A percentile compares a stretch with the other conserved stretches of the same genome.
These are phyloP conservation scores for Cantharis rustica DNA, from an alignment of 2,888 invertebrate species.

Conservation along the genomic window DNA sequence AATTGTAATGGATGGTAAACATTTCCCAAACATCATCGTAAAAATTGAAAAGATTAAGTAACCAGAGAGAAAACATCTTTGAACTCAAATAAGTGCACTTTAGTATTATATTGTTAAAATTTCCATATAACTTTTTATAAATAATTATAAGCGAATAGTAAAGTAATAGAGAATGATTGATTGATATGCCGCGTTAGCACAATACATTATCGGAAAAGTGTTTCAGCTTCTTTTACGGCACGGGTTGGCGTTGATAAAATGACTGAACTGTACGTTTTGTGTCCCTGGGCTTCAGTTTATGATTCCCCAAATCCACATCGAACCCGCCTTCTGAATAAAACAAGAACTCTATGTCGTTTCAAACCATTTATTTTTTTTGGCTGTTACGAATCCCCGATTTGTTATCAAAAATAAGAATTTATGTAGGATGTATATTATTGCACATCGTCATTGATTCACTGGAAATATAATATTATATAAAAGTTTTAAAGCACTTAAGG, in stretches of 20 bases:
- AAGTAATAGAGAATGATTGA: slow-evolving; percentile 15
- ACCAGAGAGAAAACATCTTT: not conserved
- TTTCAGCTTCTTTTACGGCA: slow-evolving; percentile 14
- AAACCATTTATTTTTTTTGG: slow-evolving; percentile 40
- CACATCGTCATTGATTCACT: slow-evolving; percentile 33
- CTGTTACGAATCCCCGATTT: slow-evolving; percentile 32
- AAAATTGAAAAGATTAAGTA: not conserved
- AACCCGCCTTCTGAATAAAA: slow-evolving; percentile 45
- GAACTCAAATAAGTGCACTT: slow-evolving; percentile 8
- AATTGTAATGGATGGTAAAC: slow-evolving; percentile 1
- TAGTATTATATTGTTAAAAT: not conserved
- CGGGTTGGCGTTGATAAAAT: slow-evolving; percentile 40
- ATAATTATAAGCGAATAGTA: slow-evolving; percentile 15
- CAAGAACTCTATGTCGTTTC: slow-evolving; percentile 38
- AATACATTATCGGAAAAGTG: slow-evolving; percentile 19
- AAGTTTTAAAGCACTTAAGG: not conserved
- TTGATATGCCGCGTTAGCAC: slow-evolving; percentile 17
- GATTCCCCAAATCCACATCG: slow-evolving; percentile 46
- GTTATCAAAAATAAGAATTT: slow-evolving; percentile 38
- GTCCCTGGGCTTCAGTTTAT: slow-evolving; percentile 44
- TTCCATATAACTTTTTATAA: slow-evolving; percentile 2
- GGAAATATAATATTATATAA: not conserved
- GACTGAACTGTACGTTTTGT: slow-evolving; percentile 38
- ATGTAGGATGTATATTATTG: slow-evolving; percentile 36
- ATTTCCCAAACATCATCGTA: not conserved